These are phyloP conservation scores for Basileuterus tristriatus DNA, from an alignment of 2,797 vertebrate species.

Conservation along the genomic window DNA sequence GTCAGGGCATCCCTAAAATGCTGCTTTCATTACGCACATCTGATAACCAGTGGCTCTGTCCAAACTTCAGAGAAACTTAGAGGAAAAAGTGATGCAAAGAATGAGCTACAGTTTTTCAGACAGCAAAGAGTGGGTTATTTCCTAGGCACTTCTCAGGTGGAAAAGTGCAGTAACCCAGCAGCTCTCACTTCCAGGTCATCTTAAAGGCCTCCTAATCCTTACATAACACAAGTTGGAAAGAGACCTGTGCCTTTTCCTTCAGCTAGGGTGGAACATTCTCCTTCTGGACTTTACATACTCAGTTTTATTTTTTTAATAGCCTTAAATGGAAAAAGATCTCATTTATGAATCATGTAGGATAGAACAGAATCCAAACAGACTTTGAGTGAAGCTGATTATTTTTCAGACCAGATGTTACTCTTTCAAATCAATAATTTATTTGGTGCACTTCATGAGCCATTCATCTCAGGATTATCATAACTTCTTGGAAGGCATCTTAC, in stretches of 20 bases:
- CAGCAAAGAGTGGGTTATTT: neutral
- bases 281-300: accelerated
- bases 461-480: neutral
- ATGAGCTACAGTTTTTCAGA: neutral
- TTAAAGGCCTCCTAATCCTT: neutral
- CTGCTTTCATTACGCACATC: accelerated
- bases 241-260: neutral
- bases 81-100: neutral
- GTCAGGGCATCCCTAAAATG: neutral
- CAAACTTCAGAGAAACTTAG: neutral
- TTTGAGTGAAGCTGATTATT: neutral
- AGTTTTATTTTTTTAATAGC: neutral
- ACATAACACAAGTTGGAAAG: neutral
- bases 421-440: neutral
- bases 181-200: neutral
- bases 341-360: neutral
- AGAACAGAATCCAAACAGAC: neutral
- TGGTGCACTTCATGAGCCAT: neutral
- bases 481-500: neutral
- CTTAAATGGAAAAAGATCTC: neutral
- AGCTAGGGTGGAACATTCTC: neutral
- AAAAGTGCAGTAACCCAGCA: neutral
- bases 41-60: neutral
- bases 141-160: neutral
- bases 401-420: neutral